Evolutionary conservation across 2,888 invertebrate species (phyloP).

Genomic region (Drosophila borealis): DNA sequence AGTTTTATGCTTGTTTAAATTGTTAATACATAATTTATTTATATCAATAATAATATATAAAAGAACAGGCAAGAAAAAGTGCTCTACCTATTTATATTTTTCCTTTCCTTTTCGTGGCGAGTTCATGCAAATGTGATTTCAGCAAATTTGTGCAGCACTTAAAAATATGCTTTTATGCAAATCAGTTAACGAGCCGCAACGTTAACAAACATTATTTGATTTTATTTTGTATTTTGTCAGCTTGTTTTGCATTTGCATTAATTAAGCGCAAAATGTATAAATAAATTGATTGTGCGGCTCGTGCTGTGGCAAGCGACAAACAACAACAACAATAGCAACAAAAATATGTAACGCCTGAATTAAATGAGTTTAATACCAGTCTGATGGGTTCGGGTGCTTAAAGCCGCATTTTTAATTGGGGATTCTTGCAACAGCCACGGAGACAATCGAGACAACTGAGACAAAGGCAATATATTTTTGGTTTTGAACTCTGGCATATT

Average conservation of each 20-base stretch:
- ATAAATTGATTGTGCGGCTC: constrained; percentile 69
- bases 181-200: constrained; percentile 27
- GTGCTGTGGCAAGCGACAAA: constrained; percentile 33
- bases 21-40: too few relatives aligned
- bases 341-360: constrained; percentile 44
- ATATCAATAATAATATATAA: too few relatives aligned
- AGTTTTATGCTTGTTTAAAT: too few relatives aligned
- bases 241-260: constrained; percentile 66
- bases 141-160: constrained; percentile 16
- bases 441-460: background rate
- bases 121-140: constrained; percentile 25
- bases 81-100: too few relatives aligned
- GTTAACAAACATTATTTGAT: constrained; percentile 30
- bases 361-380: constrained; percentile 68
- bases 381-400: constrained; percentile 47
- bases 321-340: constrained; percentile 9
- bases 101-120: constrained; percentile 24
- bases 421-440: constrained; percentile 35
- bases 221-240: constrained; percentile 7
- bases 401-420: constrained; percentile 43
- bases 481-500: constrained; percentile 47
- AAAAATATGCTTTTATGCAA: constrained; percentile 47
- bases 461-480: constrained; percentile 24
- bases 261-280: constrained; percentile 69
- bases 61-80: too few relatives aligned